phyloP scores from a whole-genome alignment of 2,797 vertebrate species.

The Momotus momota region DNA sequence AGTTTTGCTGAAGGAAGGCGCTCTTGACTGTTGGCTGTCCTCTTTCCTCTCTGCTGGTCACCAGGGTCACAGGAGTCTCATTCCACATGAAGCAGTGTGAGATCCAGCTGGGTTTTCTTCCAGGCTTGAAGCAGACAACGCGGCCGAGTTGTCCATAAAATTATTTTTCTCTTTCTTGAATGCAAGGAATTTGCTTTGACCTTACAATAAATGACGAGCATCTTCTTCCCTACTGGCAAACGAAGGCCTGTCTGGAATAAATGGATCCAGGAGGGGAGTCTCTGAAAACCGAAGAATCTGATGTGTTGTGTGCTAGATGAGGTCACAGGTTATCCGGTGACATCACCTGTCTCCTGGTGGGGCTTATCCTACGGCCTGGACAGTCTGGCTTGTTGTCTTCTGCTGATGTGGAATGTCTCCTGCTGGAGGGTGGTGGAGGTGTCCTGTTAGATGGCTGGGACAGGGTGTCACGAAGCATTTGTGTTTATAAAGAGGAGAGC shows the following conservation, averaged over 20 bases:
- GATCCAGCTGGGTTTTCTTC: neutral
- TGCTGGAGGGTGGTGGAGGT: neutral
- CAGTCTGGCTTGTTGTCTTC: neutral
- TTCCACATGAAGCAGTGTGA: neutral
- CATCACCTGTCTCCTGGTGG: neutral
- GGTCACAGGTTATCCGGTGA: neutral
- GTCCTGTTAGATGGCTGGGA: neutral
- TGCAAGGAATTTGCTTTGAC: neutral
- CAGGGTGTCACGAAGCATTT: neutral
- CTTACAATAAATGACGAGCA: neutral
- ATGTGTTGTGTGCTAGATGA: neutral
- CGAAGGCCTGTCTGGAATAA: neutral
- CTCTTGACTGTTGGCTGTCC: neutral
- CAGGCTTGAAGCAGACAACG: neutral
- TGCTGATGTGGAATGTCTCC: neutral
- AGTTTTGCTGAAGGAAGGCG: slow-evolving; percentile 11
- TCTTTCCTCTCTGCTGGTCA: slow-evolving; percentile 40
- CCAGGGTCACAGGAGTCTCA: neutral
- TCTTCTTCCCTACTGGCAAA: neutral
- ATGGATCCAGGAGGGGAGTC: rapidly evolving
- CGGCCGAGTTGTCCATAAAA: neutral
- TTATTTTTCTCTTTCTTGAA: neutral
- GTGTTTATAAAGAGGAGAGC: neutral
- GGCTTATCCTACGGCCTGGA: neutral
- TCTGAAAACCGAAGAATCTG: neutral